A percentile compares a stretch with the other conserved stretches of the same genome.
Conservation (phyloP, 1,140 invertebrate genomes). For the Hycleus phaleratus region DNA sequence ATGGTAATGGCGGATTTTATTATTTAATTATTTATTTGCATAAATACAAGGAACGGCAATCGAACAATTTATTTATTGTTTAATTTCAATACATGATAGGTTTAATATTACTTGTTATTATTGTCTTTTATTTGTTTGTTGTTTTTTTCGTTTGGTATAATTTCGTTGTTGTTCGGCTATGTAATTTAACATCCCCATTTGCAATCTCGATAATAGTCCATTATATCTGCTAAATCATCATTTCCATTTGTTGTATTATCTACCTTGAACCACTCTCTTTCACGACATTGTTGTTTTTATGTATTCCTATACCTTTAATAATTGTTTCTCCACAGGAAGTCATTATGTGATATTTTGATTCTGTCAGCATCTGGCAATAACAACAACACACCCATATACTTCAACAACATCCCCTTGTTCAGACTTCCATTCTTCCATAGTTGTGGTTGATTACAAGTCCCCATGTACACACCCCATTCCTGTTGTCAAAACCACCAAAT, state of each 20-base stretch:
- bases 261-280: background rate
- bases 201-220: constrained; percentile 15
- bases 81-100: too few relatives aligned
- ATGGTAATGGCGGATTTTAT: too few relatives aligned
- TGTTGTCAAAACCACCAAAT: background rate
- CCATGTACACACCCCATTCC: background rate
- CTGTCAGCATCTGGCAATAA: constrained; percentile 21
- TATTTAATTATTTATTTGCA: background rate
- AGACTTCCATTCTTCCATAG: background rate
- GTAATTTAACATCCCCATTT: constrained; percentile 12
- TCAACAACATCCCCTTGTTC: constrained; percentile 1
- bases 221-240: constrained; percentile 21
- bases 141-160: constrained; percentile 5
- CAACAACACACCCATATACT: constrained; percentile 6
- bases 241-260: constrained; percentile 12
- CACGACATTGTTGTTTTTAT: too few relatives aligned
- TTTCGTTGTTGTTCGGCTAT: constrained; percentile 2
- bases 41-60: constrained; percentile 8
- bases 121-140: background rate
- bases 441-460: background rate
- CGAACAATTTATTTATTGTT: too few relatives aligned
- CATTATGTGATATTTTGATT: constrained; percentile 22
- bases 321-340: constrained; percentile 27
- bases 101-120: too few relatives aligned
- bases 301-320: constrained; percentile 3